These are phyloP conservation scores for Aegithalos caudatus DNA, from an alignment of 2,113 vertebrate species.

Conservation along the genomic window DNA sequence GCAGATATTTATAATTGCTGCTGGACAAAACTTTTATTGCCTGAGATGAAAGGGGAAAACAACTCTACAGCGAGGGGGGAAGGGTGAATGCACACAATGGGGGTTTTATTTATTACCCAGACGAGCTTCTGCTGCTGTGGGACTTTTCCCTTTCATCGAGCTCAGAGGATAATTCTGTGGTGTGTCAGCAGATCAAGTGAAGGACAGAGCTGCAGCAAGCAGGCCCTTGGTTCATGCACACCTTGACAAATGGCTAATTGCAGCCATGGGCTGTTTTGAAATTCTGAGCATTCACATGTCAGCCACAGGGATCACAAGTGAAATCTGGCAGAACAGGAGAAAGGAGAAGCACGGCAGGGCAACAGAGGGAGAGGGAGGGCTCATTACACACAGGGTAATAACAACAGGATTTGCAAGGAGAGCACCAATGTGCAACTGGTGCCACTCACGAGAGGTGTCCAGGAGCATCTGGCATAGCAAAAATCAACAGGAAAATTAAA, in stretches of 20 bases:
- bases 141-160: background rate
- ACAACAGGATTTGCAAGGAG: background rate
- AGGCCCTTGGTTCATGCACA: conserved; percentile 15
- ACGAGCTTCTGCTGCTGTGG: background rate
- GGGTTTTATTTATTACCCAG: background rate
- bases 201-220: background rate
- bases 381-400: background rate
- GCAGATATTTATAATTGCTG: conserved; percentile 16
- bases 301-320: background rate
- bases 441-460: background rate
- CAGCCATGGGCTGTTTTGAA: background rate
- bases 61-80: background rate
- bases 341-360: background rate
- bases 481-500: background rate
- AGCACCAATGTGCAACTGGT: background rate
- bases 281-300: background rate
- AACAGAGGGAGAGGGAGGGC: background rate
- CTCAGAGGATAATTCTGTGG: conserved; percentile 12
- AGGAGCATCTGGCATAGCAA: background rate
- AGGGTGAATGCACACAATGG: background rate
- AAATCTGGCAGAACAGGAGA: background rate
- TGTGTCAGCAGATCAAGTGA: conserved; percentile 42
- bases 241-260: conserved; percentile 61
- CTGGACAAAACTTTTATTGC: conserved; percentile 1
- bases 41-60: background rate